phyloP scores from a whole-genome alignment of 2,113 vertebrate genomes.

The Notarius quadriscutis region DNA sequence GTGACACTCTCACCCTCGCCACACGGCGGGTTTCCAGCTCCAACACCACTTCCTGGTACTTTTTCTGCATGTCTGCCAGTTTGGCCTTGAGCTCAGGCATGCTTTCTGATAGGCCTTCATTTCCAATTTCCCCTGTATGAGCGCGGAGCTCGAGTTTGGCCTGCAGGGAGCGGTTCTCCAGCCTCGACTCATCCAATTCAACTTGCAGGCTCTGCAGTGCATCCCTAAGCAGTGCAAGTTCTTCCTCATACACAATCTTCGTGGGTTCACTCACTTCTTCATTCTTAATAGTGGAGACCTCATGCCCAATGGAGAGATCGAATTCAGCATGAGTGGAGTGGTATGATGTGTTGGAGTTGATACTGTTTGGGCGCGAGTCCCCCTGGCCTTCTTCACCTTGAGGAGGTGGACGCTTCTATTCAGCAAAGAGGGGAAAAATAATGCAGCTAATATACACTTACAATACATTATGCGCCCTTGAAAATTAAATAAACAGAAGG shows the following conservation, averaged over 20 bases:
- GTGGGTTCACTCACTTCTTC: conserved; percentile 45
- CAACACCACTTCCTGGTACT: conserved; percentile 76
- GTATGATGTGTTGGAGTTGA: conserved; percentile 76
- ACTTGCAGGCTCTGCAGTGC: conserved; percentile 76
- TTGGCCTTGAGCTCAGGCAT: conserved; percentile 80
- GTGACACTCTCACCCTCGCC: conserved; percentile 60
- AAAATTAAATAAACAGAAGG: background rate
- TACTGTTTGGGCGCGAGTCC: conserved; percentile 71
- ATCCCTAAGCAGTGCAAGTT: conserved; percentile 75
- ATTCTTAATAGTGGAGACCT: conserved; percentile 5
- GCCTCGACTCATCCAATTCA: conserved; percentile 77
- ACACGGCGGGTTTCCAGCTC: conserved; percentile 76
- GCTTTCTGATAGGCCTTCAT: conserved; percentile 76
- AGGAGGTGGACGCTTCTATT: conserved; percentile 65
- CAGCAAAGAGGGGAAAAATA: background rate
- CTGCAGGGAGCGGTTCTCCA: conserved; percentile 75
- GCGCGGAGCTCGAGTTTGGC: conserved; percentile 69
- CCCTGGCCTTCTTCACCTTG: conserved; percentile 64
- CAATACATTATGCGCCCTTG: background rate
- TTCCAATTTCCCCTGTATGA: conserved; percentile 59
- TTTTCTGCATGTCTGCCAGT: conserved; percentile 79
- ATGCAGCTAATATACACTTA: background rate
- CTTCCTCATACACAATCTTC: conserved; percentile 61
- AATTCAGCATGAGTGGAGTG: conserved; percentile 80
- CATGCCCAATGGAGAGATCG: conserved; percentile 55